These are phyloP conservation scores for Pristionchus entomophagus DNA, from an alignment of 2,888 invertebrate species.

Conservation along the genomic window DNA sequence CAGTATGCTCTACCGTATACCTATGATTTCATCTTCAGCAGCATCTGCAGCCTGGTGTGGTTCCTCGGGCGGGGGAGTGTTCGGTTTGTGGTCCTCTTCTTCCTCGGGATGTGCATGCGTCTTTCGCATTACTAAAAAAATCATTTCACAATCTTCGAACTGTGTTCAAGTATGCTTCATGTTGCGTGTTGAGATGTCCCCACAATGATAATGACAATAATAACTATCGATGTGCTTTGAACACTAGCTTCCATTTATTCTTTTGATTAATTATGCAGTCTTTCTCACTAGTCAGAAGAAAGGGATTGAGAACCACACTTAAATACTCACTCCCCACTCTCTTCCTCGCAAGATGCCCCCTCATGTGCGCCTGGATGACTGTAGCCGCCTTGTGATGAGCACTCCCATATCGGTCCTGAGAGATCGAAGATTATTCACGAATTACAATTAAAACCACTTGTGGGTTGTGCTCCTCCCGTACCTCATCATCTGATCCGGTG, in stretches of 20 bases:
- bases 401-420: neutral
- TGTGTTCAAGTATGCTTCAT: neutral
- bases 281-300: too few species aligned
- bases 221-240: neutral
- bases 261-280: too few species aligned
- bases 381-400: conserved; percentile 51
- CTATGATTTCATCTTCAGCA: neutral
- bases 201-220: neutral
- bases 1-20: neutral
- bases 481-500: neutral
- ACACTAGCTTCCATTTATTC: neutral
- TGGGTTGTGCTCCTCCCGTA: neutral
- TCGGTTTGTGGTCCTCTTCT: neutral
- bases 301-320: too few species aligned
- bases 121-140: neutral
- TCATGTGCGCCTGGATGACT: conserved; percentile 50
- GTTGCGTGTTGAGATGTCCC: too few species aligned
- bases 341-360: conserved; percentile 53
- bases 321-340: conserved; percentile 47
- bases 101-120: neutral
- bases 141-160: neutral
- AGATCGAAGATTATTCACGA: neutral
- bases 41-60: neutral
- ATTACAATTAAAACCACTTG: neutral
- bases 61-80: neutral